A percentile compares a stretch with the other conserved stretches of the same genome.
Conservation (phyloP, 2,113 vertebrate genomes). For the Eonycteris spelaea region DNA sequence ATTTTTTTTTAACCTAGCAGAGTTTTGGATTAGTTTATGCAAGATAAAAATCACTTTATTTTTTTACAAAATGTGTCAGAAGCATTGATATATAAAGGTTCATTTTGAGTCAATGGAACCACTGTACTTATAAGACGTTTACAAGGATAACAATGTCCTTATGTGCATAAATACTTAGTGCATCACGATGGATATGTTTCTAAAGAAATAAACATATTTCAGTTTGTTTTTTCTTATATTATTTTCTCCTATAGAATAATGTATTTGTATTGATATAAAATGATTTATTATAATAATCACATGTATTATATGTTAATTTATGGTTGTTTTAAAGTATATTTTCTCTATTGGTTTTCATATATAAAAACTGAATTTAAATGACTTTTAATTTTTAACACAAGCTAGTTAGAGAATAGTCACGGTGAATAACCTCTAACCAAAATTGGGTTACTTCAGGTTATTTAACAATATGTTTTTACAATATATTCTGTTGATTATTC, state of each 20-base stretch:
- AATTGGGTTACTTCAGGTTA: not conserved
- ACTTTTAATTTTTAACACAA: not conserved
- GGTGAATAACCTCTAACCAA: not conserved
- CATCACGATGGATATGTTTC: not conserved
- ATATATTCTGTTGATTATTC: not conserved
- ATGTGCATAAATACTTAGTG: not conserved
- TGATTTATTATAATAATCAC: not conserved
- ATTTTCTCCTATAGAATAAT: not conserved
- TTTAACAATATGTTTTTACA: not conserved
- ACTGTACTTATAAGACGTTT: not conserved
- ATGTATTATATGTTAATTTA: not conserved
- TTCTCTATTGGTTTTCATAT: not conserved
- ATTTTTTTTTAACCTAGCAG: not conserved
- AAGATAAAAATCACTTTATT: constrained; percentile 12
- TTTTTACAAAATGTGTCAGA: not conserved
- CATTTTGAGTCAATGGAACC: not conserved
- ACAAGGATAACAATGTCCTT: not conserved
- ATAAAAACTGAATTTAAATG: not conserved
- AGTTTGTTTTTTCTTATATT: not conserved
- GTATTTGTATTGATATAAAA: not conserved
- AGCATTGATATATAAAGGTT: not conserved
- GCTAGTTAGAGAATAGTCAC: not conserved
- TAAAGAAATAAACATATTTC: not conserved
- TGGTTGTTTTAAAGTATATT: not conserved
- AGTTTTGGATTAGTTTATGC: not conserved